These are phyloP conservation scores for Microplitis deprimator DNA, from an alignment of 2,888 invertebrate species.

Conservation along the genomic window DNA sequence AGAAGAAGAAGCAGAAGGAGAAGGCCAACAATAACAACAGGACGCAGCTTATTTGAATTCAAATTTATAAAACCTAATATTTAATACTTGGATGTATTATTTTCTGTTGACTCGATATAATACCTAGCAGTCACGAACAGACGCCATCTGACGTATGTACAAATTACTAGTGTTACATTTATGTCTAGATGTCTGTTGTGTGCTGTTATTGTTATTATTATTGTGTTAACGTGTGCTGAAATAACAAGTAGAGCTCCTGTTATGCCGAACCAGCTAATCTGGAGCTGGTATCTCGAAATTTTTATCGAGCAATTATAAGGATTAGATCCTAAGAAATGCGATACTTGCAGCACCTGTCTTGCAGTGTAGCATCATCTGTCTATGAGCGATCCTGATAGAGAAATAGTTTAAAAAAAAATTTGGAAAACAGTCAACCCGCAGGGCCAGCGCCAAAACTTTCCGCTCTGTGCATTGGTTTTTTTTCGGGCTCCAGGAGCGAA, in stretches of 20 bases:
- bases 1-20: background rate
- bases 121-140: slow-evolving; percentile 66
- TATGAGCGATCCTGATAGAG: background rate
- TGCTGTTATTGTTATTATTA: slow-evolving; percentile 25
- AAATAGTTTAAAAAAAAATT: too few species aligned
- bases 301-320: background rate
- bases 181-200: slow-evolving; percentile 20
- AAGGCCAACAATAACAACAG: slow-evolving; percentile 25
- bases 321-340: background rate
- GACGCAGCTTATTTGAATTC: slow-evolving; percentile 64
- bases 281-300: background rate
- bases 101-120: slow-evolving; percentile 54
- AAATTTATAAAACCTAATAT: slow-evolving; percentile 57
- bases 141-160: slow-evolving; percentile 68
- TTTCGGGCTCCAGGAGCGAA: too few species aligned
- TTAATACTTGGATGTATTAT: slow-evolving; percentile 37
- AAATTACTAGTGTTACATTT: slow-evolving; percentile 59
- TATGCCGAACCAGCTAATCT: background rate
- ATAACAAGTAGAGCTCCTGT: background rate
- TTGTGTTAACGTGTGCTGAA: slow-evolving; percentile 1
- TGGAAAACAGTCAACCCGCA: too few species aligned
- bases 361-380: background rate
- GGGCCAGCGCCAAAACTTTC: too few species aligned
- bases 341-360: background rate
- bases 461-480: too few species aligned